Base-by-base conservation (phyloP, 1,140 invertebrate genomes). In the Caerostris extrusa region DNA sequence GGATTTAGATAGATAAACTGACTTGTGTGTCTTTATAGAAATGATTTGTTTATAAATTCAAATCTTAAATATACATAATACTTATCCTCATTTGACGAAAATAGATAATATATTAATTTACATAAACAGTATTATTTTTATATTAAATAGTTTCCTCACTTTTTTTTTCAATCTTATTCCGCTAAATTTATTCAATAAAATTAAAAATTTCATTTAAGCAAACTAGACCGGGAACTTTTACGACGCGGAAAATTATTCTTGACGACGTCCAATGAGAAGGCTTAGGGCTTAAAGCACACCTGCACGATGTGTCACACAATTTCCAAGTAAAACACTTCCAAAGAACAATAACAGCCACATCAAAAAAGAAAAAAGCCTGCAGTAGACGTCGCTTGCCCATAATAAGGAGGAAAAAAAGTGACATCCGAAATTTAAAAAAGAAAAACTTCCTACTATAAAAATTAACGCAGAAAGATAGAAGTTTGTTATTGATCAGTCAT, bases 401-500 rank as follows among this genome's bases (percentile, higher is more conserved):
- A 77, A 53, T 19, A 34, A 77, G 55, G 57, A 85, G 34, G 34
- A 34, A 57, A 85, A 85, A 85, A 58, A 58, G 82, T 77, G 57
- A 85, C 57, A 57, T 56, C 82, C 17, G 57, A 58, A 58, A 85
- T 85, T 85, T 7, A 85, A 83, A 83, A 57, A n/a, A 58, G 19
- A 57, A 58, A 85, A 58, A 58, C 10, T 10, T 19, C 7, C 71
- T 77, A 77, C 7, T 77, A 53, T 58, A 57, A 58, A 85, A 85
- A 85, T 85, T 56, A 85, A 58, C 82, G 55, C 55, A 19, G 34
- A 34, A 57, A 12, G 82, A 85, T 85, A 57, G 57, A 85, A 56
- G 19, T 77, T 77, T 77, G 69, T 77, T 77, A 77, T 85, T 85
- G 82, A 85, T 58, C 82, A 85, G 82, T 58, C 82, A 57, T 56